Conservation (phyloP, 1,140 invertebrate species). For the Mercenaria mercenaria region DNA sequence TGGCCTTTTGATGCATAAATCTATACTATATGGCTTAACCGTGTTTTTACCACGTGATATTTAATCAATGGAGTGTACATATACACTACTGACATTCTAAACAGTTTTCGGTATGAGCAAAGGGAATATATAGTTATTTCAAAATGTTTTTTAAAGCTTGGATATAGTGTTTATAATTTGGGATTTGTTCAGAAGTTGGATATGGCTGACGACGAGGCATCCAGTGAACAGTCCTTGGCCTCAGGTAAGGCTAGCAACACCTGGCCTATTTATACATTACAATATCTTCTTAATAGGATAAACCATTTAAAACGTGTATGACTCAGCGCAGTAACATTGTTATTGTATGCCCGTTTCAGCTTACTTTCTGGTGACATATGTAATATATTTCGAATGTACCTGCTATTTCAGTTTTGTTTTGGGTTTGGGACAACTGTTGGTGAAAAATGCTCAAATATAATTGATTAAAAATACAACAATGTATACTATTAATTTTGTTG, state of each 20-base stretch:
- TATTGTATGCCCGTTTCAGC: too few species aligned
- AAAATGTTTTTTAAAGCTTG: not conserved
- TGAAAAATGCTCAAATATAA: too few species aligned
- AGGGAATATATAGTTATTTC: not conserved
- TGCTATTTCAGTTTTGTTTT: too few species aligned
- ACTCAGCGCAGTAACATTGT: too few species aligned
- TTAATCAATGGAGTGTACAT: not conserved
- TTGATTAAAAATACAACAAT: too few species aligned
- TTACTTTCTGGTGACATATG: too few species aligned
- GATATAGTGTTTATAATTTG: not conserved
- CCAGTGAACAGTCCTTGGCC: slow-evolving; percentile 10
- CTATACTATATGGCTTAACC: not conserved
- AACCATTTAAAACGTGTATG: too few species aligned
- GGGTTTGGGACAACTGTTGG: too few species aligned
- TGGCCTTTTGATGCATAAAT: not conserved
- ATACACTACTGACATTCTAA: not conserved
- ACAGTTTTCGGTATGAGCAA: not conserved
- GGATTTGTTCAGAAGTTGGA: not conserved
- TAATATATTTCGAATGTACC: too few species aligned
- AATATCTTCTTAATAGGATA: too few species aligned
- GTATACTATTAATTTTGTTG: too few species aligned
- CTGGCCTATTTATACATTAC: too few species aligned
- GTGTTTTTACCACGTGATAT: not conserved
- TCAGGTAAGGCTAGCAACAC: slow-evolving; percentile 3
- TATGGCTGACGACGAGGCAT: slow-evolving; percentile 34